Evolutionary conservation across 2,797 vertebrate species (phyloP).

Genomic region (Synaphobranchus kaupii): DNA sequence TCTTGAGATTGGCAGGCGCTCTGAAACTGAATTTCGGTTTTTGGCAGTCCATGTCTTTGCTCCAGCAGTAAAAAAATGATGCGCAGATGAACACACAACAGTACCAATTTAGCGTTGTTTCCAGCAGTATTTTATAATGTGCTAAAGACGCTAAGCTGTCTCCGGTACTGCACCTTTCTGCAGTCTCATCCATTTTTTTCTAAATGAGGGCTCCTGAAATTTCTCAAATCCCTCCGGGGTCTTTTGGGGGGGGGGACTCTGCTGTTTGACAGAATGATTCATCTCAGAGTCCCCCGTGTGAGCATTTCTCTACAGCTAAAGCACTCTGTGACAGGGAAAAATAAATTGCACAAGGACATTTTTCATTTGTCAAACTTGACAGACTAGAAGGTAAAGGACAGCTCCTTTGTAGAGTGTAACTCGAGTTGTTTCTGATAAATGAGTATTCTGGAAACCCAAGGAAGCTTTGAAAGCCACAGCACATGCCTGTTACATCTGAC

Average conservation of each 20-base stretch:
- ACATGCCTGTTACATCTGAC: background rate
- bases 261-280: background rate
- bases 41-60: background rate
- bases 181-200: background rate
- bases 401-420: background rate
- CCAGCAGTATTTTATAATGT: background rate
- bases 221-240: background rate
- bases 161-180: background rate
- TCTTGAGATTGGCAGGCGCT: background rate
- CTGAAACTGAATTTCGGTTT: background rate
- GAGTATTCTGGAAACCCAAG: background rate
- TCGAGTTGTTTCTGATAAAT: background rate
- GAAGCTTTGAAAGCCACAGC: background rate
- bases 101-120: background rate
- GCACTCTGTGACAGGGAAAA: background rate
- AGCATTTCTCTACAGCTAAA: background rate
- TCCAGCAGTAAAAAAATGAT: background rate
- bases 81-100: background rate
- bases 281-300: background rate
- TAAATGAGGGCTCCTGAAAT: background rate
- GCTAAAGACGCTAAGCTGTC: background rate
- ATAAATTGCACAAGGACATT: conserved; percentile 7
- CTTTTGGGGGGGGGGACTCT: background rate
- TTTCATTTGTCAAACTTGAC: background rate
- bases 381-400: background rate